Evolutionary conservation across 2,888 invertebrate species (phyloP), one percentile per base, ranked within the genome.

Genomic region (Chaetogeoica ovagalla): DNA sequence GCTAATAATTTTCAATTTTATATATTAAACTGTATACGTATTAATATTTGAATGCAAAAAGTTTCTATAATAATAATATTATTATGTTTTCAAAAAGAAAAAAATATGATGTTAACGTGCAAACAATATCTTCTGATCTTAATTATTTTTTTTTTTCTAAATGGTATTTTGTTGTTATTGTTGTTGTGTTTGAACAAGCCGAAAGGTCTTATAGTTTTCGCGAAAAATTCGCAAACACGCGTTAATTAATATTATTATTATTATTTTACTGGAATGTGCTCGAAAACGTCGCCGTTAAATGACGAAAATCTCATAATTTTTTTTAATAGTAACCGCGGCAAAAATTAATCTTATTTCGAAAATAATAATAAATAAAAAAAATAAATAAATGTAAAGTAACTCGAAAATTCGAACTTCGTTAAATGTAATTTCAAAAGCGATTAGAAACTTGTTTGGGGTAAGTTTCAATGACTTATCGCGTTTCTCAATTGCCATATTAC

Each of bases 361-460:
- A 52, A 52, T 52, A 30, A 30, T 30, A 30, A 30, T 30, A 30
- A 30, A 30, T 30, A 30, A 30, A 48, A 68, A 23, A 52, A 48
- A n/a, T n/a, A n/a, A n/a, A 68, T 19, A 7, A 30, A 23, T 52
- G 11, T 19, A 23, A 68, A 9, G 17, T 68, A 30, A n/a, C 13
- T 52, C 19, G 9, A 52, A 48, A 30, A 69, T 69, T 23, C 6
- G 23, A 69, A 69, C 52, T 43, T 39, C 17, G 43, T 59, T 43
- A 17, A 59, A 71, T 21, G 43, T 43, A 59, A 59, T 71, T 71
- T 71, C 43, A 71, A 71, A 71, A 23, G 72, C 60, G 60, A 60
- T 72, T 72, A 72, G 15, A 60, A 60, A 72, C 60, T 72, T 62
- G 48, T 72, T 30, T 48, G 13, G 30, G 13, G 30, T 60, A 72